Evolutionary conservation across 2,113 vertebrate genomes (phyloP).

Genomic region (Cyprinodon tularosa): DNA sequence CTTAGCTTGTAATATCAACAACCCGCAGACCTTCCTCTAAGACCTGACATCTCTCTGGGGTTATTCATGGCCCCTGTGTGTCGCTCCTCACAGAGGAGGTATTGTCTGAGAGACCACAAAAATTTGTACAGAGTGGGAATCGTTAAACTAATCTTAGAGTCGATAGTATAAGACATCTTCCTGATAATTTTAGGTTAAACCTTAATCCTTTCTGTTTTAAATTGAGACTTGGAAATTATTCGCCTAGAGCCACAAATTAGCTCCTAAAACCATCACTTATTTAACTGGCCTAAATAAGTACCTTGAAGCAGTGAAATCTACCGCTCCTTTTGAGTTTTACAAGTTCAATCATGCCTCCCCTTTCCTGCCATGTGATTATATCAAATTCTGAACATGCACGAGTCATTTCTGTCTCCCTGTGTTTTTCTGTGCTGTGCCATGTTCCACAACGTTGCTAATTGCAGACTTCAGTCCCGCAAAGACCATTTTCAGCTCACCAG

Average conservation of each 20-base stretch:
- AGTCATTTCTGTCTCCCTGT: slow-evolving; percentile 65
- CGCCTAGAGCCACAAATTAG: slow-evolving; percentile 7
- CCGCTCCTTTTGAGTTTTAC: slow-evolving; percentile 30
- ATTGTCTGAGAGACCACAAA: slow-evolving; percentile 57
- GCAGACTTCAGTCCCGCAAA: slow-evolving; percentile 64
- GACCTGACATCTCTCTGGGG: slow-evolving; percentile 51
- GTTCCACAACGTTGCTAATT: slow-evolving; percentile 69
- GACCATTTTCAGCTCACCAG: slow-evolving; percentile 55
- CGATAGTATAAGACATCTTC: slow-evolving; percentile 4
- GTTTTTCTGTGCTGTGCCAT: slow-evolving; percentile 59
- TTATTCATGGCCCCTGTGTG: slow-evolving; percentile 54
- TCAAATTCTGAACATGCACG: slow-evolving; percentile 35
- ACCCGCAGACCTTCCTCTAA: slow-evolving; percentile 47
- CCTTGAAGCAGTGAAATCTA: slow-evolving; percentile 9
- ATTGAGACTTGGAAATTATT: neutral
- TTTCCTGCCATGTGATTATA: slow-evolving; percentile 61
- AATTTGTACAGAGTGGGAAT: slow-evolving; percentile 54
- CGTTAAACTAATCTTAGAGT: slow-evolving; percentile 21
- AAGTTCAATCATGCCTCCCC: slow-evolving; percentile 16
- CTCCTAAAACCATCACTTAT: slow-evolving; percentile 3
- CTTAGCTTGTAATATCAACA: slow-evolving; percentile 54
- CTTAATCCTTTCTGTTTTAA: slow-evolving; percentile 12
- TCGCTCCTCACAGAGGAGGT: slow-evolving; percentile 60
- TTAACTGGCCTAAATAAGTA: slow-evolving; percentile 6
- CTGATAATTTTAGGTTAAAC: slow-evolving; percentile 13